A percentile compares a stretch with the other conserved stretches of the same genome.
These are phyloP conservation scores for Mormyrus proboscirostris DNA, from an alignment of 2,797 vertebrate species.

Conservation along the genomic window DNA sequence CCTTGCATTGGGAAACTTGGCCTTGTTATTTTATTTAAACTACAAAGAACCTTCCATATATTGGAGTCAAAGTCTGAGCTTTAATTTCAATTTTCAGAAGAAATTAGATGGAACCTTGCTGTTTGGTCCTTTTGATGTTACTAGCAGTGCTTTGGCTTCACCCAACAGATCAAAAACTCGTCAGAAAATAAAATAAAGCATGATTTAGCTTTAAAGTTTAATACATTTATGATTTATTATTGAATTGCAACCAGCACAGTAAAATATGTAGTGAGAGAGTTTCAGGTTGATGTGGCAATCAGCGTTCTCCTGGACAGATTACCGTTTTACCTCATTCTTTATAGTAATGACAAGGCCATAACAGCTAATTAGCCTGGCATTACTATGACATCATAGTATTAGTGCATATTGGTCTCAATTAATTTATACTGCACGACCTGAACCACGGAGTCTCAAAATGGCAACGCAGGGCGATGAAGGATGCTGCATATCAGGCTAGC, in stretches of 20 bases:
- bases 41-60: conserved; percentile 6
- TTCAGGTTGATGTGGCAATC: neutral
- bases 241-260: neutral
- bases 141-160: neutral
- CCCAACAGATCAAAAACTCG: neutral
- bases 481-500: neutral
- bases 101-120: neutral
- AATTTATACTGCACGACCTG: neutral
- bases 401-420: neutral
- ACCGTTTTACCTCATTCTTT: neutral
- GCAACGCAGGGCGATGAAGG: neutral
- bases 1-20: neutral
- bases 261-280: neutral
- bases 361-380: neutral
- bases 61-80: neutral
- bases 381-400: neutral
- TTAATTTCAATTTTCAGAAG: conserved; percentile 5
- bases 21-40: conserved; percentile 12
- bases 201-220: neutral
- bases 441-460: neutral
- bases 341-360: neutral
- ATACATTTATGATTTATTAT: neutral
- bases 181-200: neutral
- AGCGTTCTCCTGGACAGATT: neutral
- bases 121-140: neutral